phyloP scores from a whole-genome alignment of 2,797 vertebrate species.

The Malacoraja senta region DNA sequence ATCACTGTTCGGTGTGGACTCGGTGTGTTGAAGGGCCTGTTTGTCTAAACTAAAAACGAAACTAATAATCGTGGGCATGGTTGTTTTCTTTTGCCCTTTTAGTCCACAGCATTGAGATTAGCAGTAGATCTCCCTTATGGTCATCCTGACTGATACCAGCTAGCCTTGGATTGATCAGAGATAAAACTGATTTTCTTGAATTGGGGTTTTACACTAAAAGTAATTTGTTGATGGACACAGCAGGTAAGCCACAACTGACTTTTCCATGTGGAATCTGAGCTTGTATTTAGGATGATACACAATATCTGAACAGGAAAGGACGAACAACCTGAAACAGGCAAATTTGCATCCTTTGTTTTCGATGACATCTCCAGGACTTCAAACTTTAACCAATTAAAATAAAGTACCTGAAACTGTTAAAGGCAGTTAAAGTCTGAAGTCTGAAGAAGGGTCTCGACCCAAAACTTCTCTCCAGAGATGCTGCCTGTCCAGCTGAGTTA shows the following conservation, averaged over 20 bases:
- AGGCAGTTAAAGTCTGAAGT: too few species aligned
- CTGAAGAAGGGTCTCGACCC: too few species aligned
- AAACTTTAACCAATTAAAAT: not conserved
- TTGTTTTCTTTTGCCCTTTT: not conserved
- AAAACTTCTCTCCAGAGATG: too few species aligned
- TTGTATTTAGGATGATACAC: not conserved
- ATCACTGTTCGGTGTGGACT: too few species aligned
- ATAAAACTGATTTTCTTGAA: not conserved
- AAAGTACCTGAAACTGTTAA: not conserved
- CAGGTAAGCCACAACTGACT: not conserved
- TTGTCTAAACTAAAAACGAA: too few species aligned
- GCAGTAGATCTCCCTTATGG: too few species aligned
- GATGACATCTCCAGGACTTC: not conserved
- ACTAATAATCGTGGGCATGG: not conserved
- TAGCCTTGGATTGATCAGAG: not conserved
- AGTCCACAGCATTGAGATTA: not conserved
- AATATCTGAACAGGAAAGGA: not conserved
- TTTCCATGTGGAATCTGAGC: not conserved
- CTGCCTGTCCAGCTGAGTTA: too few species aligned
- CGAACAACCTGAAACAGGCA: not conserved
- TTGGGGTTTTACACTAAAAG: not conserved
- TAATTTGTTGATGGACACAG: not conserved
- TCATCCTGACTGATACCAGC: not conserved
- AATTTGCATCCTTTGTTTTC: not conserved
- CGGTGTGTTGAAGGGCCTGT: too few species aligned